Conservation (phyloP, 1,140 invertebrate genomes). For the Musca domestica region DNA sequence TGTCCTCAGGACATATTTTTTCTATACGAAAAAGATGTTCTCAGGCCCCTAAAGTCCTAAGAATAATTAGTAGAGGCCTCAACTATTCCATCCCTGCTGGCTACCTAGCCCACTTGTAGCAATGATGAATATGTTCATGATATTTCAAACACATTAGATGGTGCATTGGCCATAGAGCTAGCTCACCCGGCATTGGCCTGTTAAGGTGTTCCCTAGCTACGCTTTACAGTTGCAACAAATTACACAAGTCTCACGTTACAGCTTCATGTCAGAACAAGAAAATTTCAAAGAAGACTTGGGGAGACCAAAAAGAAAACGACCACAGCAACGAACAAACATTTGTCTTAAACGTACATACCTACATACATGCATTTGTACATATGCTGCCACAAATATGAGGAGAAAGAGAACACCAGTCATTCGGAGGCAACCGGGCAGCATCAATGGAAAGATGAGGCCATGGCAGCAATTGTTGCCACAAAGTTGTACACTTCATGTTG, state of each 20-base stretch:
- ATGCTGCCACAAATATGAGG: neutral
- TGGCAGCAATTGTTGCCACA: too few relatives aligned
- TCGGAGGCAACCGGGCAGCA: too few relatives aligned
- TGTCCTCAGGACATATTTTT: too few relatives aligned
- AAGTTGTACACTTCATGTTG: too few relatives aligned
- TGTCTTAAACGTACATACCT: constrained; percentile 1
- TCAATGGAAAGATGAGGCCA: too few relatives aligned
- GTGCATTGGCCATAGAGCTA: neutral
- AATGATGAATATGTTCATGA: constrained; percentile 13
- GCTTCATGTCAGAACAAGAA: neutral
- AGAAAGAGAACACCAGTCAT: too few relatives aligned
- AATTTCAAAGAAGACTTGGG: neutral
- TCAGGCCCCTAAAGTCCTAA: too few relatives aligned
- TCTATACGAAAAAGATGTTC: too few relatives aligned
- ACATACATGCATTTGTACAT: neutral
- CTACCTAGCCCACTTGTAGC: neutral
- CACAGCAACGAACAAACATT: constrained; percentile 1
- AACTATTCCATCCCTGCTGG: too few relatives aligned
- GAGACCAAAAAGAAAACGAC: neutral
- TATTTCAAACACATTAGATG: constrained; percentile 17
- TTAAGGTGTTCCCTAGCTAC: neutral
- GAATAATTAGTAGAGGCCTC: too few relatives aligned
- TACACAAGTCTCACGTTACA: constrained; percentile 11
- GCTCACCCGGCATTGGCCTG: too few relatives aligned
- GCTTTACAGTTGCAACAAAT: constrained; percentile 9